Conservation (phyloP, 2,888 invertebrate species). For the Pachycephus smyrnensis region DNA sequence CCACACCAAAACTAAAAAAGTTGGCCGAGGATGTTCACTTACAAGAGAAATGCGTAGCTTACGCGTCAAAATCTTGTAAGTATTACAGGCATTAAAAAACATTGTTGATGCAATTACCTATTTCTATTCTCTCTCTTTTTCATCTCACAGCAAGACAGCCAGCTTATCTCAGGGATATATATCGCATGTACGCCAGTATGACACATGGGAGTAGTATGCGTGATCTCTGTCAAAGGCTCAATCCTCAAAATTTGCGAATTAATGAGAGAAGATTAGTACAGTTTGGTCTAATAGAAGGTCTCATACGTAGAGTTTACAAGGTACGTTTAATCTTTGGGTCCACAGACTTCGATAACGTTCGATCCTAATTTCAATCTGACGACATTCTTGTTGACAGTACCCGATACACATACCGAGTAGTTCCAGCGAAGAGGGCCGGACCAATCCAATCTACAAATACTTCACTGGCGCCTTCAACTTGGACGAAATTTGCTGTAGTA, state of each 20-base stretch:
- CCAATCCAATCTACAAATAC: conserved; percentile 70
- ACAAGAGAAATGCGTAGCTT: conserved; percentile 79
- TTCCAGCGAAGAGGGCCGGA: conserved; percentile 50
- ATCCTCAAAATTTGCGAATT: conserved; percentile 80
- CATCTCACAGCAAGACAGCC: conserved; percentile 71
- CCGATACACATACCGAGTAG: conserved; percentile 57
- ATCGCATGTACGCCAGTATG: conserved; percentile 82
- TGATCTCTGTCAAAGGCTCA: conserved; percentile 79
- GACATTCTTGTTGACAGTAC: conserved; percentile 49
- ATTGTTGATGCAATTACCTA: not conserved
- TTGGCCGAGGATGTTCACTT: conserved; percentile 76
- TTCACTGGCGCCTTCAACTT: conserved; percentile 85
- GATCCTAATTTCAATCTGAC: conserved; percentile 11
- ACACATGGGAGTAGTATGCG: conserved; percentile 81
- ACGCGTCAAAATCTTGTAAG: conserved; percentile 78
- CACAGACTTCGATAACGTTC: conserved; percentile 7
- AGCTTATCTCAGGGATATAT: conserved; percentile 78
- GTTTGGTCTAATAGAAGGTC: conserved; percentile 87
- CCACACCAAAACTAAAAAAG: conserved; percentile 79
- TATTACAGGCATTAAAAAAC: conserved; percentile 19
- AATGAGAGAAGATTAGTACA: conserved; percentile 87
- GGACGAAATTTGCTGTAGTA: conserved; percentile 92
- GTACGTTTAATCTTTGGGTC: conserved; percentile 56
- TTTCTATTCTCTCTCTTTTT: conserved; percentile 17
- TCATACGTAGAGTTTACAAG: conserved; percentile 86